Evolutionary conservation across 2,888 invertebrate species (phyloP).

Genomic region (Callyntrura guangdongensis): DNA sequence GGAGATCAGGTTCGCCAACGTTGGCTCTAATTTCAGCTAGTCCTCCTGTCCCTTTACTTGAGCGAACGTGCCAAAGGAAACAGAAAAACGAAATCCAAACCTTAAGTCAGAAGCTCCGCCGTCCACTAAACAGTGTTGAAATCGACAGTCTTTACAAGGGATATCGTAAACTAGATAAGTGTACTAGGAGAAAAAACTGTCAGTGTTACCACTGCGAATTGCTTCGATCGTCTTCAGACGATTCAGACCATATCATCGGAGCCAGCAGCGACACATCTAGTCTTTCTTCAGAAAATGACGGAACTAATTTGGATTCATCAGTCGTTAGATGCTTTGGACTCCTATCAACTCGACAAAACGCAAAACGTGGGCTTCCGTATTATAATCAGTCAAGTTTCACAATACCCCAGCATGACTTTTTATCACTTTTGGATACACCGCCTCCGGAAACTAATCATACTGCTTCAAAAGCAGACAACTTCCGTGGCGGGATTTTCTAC

Average conservation of each 20-base stretch:
- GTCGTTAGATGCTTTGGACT: constrained; percentile 11
- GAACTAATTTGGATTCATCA: neutral
- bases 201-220: constrained; percentile 70
- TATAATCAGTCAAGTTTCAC: neutral
- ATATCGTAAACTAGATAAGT: constrained; percentile 56
- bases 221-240: constrained; percentile 36
- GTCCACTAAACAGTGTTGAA: constrained; percentile 69
- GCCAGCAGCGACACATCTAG: constrained; percentile 34
- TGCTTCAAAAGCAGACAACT: neutral
- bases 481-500: neutral
- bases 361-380: neutral
- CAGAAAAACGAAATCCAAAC: constrained; percentile 57
- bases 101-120: constrained; percentile 29
- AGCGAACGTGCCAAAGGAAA: constrained; percentile 8
- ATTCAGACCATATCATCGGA: neutral
- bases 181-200: constrained; percentile 58
- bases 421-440: neutral
- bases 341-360: neutral
- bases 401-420: neutral
- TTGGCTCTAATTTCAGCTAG: too few species aligned
- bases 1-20: too few species aligned
- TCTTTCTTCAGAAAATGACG: constrained; percentile 18
- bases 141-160: constrained; percentile 70
- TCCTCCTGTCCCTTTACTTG: too few species aligned
- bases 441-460: neutral